These are phyloP conservation scores for Schizopygopsis malacanthus DNA, from an alignment of 2,797 vertebrate species.

Conservation along the genomic window DNA sequence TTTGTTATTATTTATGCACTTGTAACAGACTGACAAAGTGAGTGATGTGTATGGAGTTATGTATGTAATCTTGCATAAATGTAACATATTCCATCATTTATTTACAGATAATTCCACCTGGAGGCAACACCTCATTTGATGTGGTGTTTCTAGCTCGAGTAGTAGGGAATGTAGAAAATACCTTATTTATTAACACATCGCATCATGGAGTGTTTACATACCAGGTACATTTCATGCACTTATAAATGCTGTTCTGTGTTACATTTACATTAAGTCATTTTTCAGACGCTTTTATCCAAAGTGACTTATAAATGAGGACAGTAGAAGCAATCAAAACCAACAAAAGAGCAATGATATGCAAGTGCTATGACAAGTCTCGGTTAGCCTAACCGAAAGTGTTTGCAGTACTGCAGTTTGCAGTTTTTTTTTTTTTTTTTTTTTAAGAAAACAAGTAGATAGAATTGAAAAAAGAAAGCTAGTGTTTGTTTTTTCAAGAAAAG, in stretches of 20 bases:
- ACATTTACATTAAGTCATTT: too few species aligned
- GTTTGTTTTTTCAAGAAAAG: too few species aligned
- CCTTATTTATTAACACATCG: constrained; percentile 99
- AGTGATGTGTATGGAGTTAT: not conserved
- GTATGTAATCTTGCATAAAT: not conserved
- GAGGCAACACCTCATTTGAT: constrained; percentile 98
- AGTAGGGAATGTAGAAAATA: constrained; percentile 99
- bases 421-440: too few species aligned
- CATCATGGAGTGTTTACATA: constrained; percentile 99
- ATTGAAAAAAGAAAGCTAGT: too few species aligned
- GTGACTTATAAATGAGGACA: too few species aligned
- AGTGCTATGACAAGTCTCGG: too few species aligned
- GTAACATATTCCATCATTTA: not conserved
- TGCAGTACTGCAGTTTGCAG: too few species aligned
- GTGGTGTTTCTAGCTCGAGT: constrained; percentile 98
- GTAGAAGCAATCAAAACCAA: too few species aligned
- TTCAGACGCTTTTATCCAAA: too few species aligned
- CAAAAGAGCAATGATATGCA: too few species aligned
- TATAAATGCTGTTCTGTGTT: not conserved
- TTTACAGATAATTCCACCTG: constrained; percentile 94
- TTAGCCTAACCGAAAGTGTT: too few species aligned
- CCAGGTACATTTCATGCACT: constrained; percentile 84
- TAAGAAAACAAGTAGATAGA: too few species aligned
- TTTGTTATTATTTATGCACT: not conserved
- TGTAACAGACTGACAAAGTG: not conserved